Percentiles rank a stretch among this genome's conserved stretches.
Evolutionary conservation across 1,140 invertebrate genomes (phyloP).

Genomic region (Zaprionus vittiger): DNA sequence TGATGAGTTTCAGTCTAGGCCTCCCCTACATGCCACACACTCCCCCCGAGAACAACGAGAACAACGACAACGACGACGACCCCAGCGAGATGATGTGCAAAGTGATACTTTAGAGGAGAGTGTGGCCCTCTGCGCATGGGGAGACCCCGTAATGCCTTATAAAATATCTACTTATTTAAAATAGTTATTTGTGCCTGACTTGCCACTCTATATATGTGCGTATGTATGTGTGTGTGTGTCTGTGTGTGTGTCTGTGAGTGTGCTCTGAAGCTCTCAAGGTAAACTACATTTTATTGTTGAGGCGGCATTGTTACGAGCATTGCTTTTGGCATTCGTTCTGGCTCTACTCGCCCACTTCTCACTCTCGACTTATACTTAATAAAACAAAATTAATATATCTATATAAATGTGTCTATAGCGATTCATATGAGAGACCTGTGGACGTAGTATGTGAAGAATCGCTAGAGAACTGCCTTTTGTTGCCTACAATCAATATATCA

Average conservation of each 20-base stretch:
- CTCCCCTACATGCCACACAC: background rate
- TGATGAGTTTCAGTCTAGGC: conserved; percentile 43
- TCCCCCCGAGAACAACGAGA: background rate
- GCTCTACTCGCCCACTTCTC: conserved; percentile 67
- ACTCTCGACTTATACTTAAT: conserved; percentile 18
- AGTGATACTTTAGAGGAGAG: conserved; percentile 57
- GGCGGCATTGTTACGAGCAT: conserved; percentile 79
- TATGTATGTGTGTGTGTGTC: conserved; percentile 17
- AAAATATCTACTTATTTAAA: conserved; percentile 82
- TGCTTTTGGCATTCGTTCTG: conserved; percentile 79
- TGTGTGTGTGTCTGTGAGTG: conserved; percentile 36
- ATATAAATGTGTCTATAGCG: conserved; percentile 18
- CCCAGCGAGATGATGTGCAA: conserved; percentile 52
- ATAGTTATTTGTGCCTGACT: conserved; percentile 61
- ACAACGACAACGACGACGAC: background rate
- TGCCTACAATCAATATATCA: conserved; percentile 41
- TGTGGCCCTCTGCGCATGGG: conserved; percentile 25
- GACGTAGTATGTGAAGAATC: conserved; percentile 7
- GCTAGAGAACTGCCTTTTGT: conserved; percentile 5
- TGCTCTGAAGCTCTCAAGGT: conserved; percentile 73
- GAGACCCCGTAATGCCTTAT: conserved; percentile 73
- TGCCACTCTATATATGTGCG: conserved; percentile 12
- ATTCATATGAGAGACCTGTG: conserved; percentile 6
- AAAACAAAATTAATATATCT: conserved; percentile 21
- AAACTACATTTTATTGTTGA: conserved; percentile 83